Base-by-base conservation (phyloP, 1,140 invertebrate species). In the Sycophila sp. region DNA sequence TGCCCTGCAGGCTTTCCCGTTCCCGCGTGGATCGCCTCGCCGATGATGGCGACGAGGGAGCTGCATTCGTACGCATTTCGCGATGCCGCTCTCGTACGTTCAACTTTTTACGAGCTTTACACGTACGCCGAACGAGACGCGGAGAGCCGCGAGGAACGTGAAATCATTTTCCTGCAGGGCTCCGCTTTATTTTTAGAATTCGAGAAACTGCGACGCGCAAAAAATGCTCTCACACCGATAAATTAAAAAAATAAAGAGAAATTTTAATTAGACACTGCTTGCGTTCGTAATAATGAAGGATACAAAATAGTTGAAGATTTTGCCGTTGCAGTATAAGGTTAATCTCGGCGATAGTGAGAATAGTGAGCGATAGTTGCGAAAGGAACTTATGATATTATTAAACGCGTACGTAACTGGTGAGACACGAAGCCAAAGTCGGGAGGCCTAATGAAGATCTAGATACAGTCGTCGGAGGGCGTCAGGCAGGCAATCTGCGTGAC, bases 401-500 rank as follows among this genome's bases (percentile, higher is more conserved):
- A n/a, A n/a, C 19, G 13, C 38, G 13, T 1, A 8, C 10, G 56
- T 26, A 51, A 51, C 24, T 24, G 11, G 17, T n/a, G n/a, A 1
- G 28, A 32, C 34, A 3, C 22, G 32, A 34, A 26, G 4, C 19
- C 0, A 62, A 19, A 53, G 4, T 32, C 10, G 19, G 42, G 2
- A 17, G 55, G 40, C 32, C 60, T 66, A 49, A 69, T 7, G 32
- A 59, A 51, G 42, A 69, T 69, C 56, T 34, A 38, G 58, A 53
- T 69, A 55, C 32, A 38, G 32, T 53, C 30, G 62, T 53, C 62
- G 17, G 15, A n/a, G n/a, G 24, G 15, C 15, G 19, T 28, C 17
- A 45, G 58, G 69, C 59, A 59, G 64, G 22, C 53, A 36, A 58
- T 63, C 69, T 59, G 60, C 69, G 53, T 47, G 71, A 47, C 13